phyloP scores from a whole-genome alignment of 2,888 invertebrate genomes.

The Pseudeuparius sepicola region DNA sequence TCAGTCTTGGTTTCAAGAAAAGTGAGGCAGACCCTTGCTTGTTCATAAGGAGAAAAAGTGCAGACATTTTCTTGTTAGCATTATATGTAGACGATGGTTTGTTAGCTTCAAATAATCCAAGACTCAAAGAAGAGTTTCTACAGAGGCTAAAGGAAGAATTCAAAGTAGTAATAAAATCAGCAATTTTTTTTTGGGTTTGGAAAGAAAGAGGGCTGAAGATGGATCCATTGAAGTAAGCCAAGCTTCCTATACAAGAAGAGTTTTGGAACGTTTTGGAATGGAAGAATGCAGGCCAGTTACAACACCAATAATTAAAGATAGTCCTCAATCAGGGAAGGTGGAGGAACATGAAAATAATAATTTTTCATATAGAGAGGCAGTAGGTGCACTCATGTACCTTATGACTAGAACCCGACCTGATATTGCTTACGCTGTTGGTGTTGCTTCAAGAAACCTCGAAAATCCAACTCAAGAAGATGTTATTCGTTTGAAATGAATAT shows the following conservation, averaged over 20 bases:
- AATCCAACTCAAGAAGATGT: slow-evolving; percentile 7
- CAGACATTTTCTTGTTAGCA: neutral
- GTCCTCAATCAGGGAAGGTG: slow-evolving; percentile 4
- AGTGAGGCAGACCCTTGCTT: slow-evolving; percentile 10
- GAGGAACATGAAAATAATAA: slow-evolving; percentile 1
- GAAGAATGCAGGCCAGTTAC: slow-evolving; percentile 2
- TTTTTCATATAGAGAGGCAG: slow-evolving; percentile 12
- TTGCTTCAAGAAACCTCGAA: slow-evolving; percentile 11
- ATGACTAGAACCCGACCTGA: too few species aligned
- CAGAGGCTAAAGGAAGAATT: neutral
- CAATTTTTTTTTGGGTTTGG: slow-evolving; percentile 11
- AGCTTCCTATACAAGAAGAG: slow-evolving; percentile 6
- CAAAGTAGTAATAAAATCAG: too few species aligned
- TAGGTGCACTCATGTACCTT: slow-evolving; percentile 14
- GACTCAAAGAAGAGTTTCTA: neutral
- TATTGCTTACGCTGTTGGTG: too few species aligned
- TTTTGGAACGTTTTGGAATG: slow-evolving; percentile 9
- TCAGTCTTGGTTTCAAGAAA: too few species aligned
- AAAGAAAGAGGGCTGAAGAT: slow-evolving; percentile 9
- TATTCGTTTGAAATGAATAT: slow-evolving; percentile 7
- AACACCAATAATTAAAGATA: slow-evolving; percentile 5
- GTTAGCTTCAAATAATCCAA: slow-evolving; percentile 7
- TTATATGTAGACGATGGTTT: slow-evolving; percentile 9
- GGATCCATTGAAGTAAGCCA: slow-evolving; percentile 7
- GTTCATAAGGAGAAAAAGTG: neutral